Base-by-base conservation (phyloP, 2,888 invertebrate genomes). In the Apoda limacodes region DNA sequence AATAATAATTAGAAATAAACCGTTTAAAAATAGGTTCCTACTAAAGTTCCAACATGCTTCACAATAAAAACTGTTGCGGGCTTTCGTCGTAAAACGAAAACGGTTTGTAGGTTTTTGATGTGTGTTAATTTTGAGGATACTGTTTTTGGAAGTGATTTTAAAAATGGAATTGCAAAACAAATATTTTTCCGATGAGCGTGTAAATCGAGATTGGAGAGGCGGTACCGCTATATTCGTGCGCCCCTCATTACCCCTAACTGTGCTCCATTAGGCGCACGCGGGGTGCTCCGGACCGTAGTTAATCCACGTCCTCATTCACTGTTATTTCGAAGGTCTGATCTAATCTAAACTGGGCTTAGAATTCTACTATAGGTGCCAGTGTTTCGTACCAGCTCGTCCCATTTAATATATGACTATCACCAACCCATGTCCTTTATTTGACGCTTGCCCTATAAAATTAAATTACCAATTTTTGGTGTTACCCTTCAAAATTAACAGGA, bases 221-320 rank as follows among this genome's bases (percentile, higher is more conserved):
- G 17, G 5, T 7, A 5, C 17, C 7, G 17, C 17, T 5, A 17
- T 17, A 6, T 17, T 17, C 17, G 17, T 6, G 17, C 66, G 48
- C 68, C 67, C 67, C 66, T 74, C 72, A 70, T 76, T 74, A 69
- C 74, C 63, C 71, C 65, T 71, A 75, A 76, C 75, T 62, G 68
- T 65, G 68, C 55, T 61, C 78, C 76, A 78, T 78, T 78, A 75
- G 70, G 71, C 70, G 70, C 72, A 70, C 70, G 71, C 74, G 60
- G 66, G 74, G 71, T 75, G 71, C 68, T 60, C 70, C 72, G 75
- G 74, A 76, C 76, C 80, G 75, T 75, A 78, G 76, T 80, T 78
- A 80, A 80, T 78, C 80, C 80, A 75, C 71, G 75, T 76, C 76
- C 78, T 80, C 76, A 76, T 80, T 80, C 76, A 74, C 76, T 80